Percentiles rank a stretch among this genome's conserved stretches.
These are phyloP conservation scores for Baronia brevicornis DNA, from an alignment of 2,888 invertebrate species.

Conservation along the genomic window DNA sequence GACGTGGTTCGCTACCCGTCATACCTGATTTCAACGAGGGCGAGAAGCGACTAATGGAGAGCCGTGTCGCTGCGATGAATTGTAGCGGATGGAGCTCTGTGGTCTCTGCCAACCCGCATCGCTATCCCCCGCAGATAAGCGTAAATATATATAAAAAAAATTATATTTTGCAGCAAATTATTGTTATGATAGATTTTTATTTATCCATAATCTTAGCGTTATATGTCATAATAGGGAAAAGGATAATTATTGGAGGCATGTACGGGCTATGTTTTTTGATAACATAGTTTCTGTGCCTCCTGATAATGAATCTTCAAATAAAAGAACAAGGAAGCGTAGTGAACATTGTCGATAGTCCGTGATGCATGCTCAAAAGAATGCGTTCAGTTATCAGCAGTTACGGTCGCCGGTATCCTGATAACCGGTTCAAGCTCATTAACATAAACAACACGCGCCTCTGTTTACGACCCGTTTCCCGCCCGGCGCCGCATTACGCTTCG, in stretches of 20 bases:
- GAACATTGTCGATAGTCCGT: background rate
- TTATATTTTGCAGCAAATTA: background rate
- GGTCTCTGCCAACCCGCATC: no score
- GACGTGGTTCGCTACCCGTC: no score
- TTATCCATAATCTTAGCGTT: no score
- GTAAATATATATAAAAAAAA: conserved; percentile 1
- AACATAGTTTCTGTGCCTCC: background rate
- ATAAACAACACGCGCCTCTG: conserved; percentile 8
- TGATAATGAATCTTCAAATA: background rate
- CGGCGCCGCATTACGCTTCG: no score
- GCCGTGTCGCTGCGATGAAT: no score
- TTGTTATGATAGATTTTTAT: background rate
- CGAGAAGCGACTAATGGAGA: no score
- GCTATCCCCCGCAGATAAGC: no score
- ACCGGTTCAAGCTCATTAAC: conserved; percentile 13
- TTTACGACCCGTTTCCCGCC: conserved; percentile 3
- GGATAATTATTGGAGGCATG: no score
- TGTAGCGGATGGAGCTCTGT: no score
- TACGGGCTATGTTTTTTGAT: background rate
- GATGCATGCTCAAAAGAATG: background rate
- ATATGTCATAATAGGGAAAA: no score
- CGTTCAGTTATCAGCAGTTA: conserved; percentile 1
- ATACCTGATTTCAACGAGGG: no score
- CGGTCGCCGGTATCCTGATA: conserved; percentile 3
- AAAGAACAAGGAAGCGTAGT: background rate